phyloP scores from a whole-genome alignment of 2,888 invertebrate species.

The Himalopsyche anomala region DNA sequence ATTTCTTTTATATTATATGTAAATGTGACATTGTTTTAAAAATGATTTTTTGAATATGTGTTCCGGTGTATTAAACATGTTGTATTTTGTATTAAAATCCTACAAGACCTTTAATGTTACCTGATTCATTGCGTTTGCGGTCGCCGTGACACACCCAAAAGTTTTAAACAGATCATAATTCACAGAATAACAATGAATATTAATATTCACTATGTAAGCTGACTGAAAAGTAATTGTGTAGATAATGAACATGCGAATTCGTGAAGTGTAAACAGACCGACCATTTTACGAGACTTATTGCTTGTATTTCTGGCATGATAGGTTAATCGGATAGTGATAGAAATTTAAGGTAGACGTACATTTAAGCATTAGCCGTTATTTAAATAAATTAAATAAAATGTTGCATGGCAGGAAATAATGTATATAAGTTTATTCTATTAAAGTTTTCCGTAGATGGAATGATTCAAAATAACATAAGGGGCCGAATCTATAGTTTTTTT shows the following conservation, averaged over 20 bases:
- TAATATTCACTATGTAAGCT: not conserved
- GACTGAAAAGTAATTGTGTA: not conserved
- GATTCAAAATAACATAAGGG: not conserved
- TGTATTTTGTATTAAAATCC: too few species aligned
- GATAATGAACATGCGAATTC: slow-evolving; percentile 30
- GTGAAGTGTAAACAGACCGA: not conserved
- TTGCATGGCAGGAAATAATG: not conserved
- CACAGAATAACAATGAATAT: not conserved
- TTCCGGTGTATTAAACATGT: too few species aligned
- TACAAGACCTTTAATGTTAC: too few species aligned
- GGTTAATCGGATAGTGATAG: not conserved
- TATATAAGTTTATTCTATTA: not conserved
- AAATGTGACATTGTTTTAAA: too few species aligned
- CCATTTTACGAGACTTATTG: slow-evolving; percentile 1
- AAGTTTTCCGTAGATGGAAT: not conserved
- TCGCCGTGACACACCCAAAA: not conserved
- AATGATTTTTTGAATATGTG: too few species aligned
- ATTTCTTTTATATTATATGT: too few species aligned
- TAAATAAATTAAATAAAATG: not conserved
- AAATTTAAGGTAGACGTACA: not conserved
- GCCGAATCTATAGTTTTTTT: not conserved
- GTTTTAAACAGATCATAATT: not conserved
- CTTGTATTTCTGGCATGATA: slow-evolving; percentile 34
- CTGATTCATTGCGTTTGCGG: not conserved
- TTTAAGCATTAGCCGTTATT: not conserved